phyloP scores from a whole-genome alignment of 2,888 invertebrate species.

The Nomada flava region DNA sequence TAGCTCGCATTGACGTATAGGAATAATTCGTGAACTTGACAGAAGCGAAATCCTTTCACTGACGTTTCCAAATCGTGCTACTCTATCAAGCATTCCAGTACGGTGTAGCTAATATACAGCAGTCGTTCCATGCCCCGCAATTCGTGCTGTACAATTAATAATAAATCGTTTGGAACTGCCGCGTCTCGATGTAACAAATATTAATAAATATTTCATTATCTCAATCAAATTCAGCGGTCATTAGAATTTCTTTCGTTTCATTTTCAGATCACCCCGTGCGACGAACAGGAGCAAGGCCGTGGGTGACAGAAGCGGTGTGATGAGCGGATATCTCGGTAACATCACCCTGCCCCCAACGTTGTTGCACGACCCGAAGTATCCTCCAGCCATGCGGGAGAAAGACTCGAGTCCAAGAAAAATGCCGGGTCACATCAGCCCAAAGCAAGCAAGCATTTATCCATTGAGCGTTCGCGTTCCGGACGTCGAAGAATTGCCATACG shows the following conservation, averaged over 20 bases:
- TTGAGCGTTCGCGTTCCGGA: conserved; percentile 87
- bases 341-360: conserved; percentile 84
- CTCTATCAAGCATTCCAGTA: conserved; percentile 39
- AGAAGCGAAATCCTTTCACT: conserved; percentile 63
- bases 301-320: conserved; percentile 80
- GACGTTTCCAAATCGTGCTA: conserved; percentile 61
- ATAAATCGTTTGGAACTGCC: background rate
- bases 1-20: conserved; percentile 15
- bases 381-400: conserved; percentile 93
- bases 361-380: conserved; percentile 81
- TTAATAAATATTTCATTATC: too few relatives aligned
- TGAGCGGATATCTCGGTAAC: conserved; percentile 82
- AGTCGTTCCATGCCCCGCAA: background rate
- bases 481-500: conserved; percentile 88
- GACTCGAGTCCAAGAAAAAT: conserved; percentile 96
- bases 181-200: background rate
- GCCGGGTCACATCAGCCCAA: conserved; percentile 89
- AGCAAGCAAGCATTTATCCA: conserved; percentile 91
- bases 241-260: background rate
- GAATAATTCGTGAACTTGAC: conserved; percentile 17
- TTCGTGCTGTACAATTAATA: background rate
- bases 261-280: conserved; percentile 56
- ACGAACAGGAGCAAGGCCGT: conserved; percentile 74
- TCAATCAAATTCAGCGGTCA: background rate
- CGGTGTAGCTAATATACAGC: background rate